These are phyloP conservation scores for Poecilia picta DNA, from an alignment of 2,797 vertebrate genomes.

Conservation along the genomic window DNA sequence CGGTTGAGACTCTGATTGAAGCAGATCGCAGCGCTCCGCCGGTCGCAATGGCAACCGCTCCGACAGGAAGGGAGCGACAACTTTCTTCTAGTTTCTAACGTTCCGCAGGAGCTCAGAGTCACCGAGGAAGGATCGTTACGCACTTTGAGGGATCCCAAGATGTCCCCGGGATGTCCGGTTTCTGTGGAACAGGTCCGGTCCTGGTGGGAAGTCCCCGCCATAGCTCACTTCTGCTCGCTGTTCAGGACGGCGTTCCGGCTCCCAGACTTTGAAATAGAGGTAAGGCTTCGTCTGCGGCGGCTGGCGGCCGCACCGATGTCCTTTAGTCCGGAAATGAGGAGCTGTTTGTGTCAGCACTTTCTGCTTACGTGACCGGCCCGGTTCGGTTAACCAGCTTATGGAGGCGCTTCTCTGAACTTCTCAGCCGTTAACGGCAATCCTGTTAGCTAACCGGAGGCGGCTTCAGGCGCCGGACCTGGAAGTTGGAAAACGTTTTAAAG, in stretches of 20 bases:
- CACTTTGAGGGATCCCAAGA: constrained; percentile 70
- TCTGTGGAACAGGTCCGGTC: constrained; percentile 93
- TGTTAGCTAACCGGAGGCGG: constrained; percentile 51
- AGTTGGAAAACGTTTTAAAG: background rate
- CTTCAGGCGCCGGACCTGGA: constrained; percentile 1
- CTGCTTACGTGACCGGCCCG: background rate
- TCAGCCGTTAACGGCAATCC: constrained; percentile 51
- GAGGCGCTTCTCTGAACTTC: constrained; percentile 60
- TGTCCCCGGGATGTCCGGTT: constrained; percentile 85
- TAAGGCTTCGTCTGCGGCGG: constrained; percentile 65
- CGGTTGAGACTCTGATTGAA: constrained; percentile 75
- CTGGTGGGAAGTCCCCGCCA: constrained; percentile 98
- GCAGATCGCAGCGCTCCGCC: constrained; percentile 74
- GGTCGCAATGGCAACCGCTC: constrained; percentile 74
- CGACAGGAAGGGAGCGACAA: constrained; percentile 48
- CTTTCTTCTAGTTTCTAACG: constrained; percentile 70
- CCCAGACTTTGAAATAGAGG: constrained; percentile 98
- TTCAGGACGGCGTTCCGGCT: constrained; percentile 96
- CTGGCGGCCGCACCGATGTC: background rate
- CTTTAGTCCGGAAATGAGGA: constrained; percentile 56
- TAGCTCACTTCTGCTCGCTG: constrained; percentile 97
- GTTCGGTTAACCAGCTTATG: constrained; percentile 62
- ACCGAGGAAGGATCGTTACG: constrained; percentile 42
- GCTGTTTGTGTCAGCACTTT: constrained; percentile 76
- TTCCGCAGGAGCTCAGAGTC: constrained; percentile 32